Evolutionary conservation across 2,888 invertebrate genomes (phyloP).

Genomic region (Galeopsomyia nigrocyanea): DNA sequence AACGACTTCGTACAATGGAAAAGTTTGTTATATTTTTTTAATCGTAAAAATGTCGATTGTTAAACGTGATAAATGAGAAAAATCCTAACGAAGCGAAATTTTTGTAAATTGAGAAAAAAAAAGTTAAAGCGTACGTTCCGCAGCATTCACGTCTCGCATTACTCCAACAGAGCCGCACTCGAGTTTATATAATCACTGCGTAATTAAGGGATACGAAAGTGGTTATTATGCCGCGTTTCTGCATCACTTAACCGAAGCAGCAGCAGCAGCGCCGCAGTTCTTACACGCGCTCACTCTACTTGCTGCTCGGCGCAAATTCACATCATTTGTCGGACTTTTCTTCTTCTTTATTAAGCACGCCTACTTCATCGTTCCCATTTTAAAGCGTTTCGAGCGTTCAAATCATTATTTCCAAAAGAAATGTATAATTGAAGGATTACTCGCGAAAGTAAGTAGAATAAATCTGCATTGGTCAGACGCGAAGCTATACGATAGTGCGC

Average conservation of each 20-base stretch:
- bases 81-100: too few relatives aligned
- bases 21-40: too few relatives aligned
- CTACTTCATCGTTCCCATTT: not conserved
- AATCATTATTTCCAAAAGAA: too few relatives aligned
- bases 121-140: slow-evolving; percentile 20
- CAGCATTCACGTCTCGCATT: slow-evolving; percentile 56
- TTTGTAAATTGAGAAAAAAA: too few relatives aligned
- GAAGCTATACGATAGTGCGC: too few relatives aligned
- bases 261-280: slow-evolving; percentile 5
- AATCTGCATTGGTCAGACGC: too few relatives aligned
- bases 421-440: too few relatives aligned
- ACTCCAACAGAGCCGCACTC: slow-evolving; percentile 52
- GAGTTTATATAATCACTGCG: slow-evolving; percentile 62
- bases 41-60: too few relatives aligned
- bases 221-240: slow-evolving; percentile 60
- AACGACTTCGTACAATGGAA: too few relatives aligned
- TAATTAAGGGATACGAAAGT: slow-evolving; percentile 63
- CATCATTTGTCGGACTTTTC: not conserved
- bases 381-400: too few relatives aligned
- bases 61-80: too few relatives aligned
- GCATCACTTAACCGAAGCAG: slow-evolving; percentile 54
- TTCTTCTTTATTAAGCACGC: not conserved
- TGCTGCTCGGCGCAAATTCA: slow-evolving; percentile 19
- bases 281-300: slow-evolving; percentile 5
- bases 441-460: too few relatives aligned